Base-by-base conservation (phyloP, 2,888 invertebrate genomes). In the Clistopyga incitator region DNA sequence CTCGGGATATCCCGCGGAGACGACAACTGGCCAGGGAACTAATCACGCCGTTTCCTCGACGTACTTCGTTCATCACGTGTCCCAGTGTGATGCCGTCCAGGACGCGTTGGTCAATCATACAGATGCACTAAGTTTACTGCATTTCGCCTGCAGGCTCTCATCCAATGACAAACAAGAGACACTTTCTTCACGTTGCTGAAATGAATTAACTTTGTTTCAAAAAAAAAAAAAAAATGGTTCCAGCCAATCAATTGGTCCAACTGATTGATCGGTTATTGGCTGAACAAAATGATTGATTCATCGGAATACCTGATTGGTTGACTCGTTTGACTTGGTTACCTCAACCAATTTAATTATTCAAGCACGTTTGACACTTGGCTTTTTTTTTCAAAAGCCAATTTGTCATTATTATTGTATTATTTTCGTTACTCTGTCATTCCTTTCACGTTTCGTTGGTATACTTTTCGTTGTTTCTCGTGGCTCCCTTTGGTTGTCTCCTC, bases 1-100 rank as follows among this genome's bases (percentile, higher is more conserved):
- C 54, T 20, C 15, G 54, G 29, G 70, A 81, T 81, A 76, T 78
- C 82, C 82, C 78, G 74, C 52, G 54, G 90, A 88, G 90, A 90
- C 85, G 88, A 88, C 88, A 90, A 90, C 88, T 85, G 86, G 85
- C 85, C 86, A 78, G 87, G 82, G 86, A 88, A 88, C 90, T 90
- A 89, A 90, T 89, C 88, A 88, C 85, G 86, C 74, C 20, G 25
- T 74, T 77, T 59, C 47, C 70, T 64, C 68, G 70, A 77, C 81
- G 78, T 85, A 84, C 87, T 82, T 82, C 78, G 87, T 88, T 88
- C 85, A 86, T 88, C 85, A 83, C 86, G 74, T 59, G 71, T 74
- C 61, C 25, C 68, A 61, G 82, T 86, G 80, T 86, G 81, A 83
- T 84, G 74, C 68, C 38, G 50, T 76, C 71, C 59, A 68, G 78